Evolutionary conservation across 2,113 vertebrate genomes (phyloP), one percentile per base, ranked within the genome.

Genomic region (Aphyosemion australe): DNA sequence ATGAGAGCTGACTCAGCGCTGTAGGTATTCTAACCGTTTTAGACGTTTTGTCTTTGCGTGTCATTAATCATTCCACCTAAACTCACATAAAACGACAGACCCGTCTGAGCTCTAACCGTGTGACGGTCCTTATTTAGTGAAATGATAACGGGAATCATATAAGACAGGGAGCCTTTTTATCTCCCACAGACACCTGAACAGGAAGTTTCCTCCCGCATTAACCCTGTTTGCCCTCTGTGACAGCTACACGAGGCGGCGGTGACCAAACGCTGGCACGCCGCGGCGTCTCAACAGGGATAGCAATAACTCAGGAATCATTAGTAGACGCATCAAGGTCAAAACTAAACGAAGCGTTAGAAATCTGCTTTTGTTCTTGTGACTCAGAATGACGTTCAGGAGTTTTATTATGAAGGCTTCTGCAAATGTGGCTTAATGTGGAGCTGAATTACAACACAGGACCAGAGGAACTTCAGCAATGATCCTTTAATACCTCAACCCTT

Each of bases 171-270:
- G 66, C 32, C 79, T 67, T 80, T 75, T 84, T 85, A 80, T 79
- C 65, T 69, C 26, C 19, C 60, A 32, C 20, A 42, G 55, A 61
- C 70, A 76, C 77, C 61, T 7, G 54, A 53, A 72, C 47, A 59
- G 65, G 76, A 82, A 60, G 78, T 74, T 79, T 46, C 13, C 52
- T 75, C 87, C 82, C 76, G 73, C 63, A 84, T 90, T 88, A 88
- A 83, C 88, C 79, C 57, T 59, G 4, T 65, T 80, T n/a, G 8
- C 58, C 72, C 61, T 64, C 15, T 2, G n/a, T 79, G 76, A 85
- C 80, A 77, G 82, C 39, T 63, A 69, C 54, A 72, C 54, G 51
- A 69, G 61, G 68, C 59, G 62, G 19, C 65, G 54, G 50, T 53
- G 72, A 80, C 74, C 79, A 83, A 67, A 74, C 71, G 62, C 69